Evolutionary conservation across 92 coral and sea anemone genomes (phyloP).

Genomic region (Actinernus sp.): DNA sequence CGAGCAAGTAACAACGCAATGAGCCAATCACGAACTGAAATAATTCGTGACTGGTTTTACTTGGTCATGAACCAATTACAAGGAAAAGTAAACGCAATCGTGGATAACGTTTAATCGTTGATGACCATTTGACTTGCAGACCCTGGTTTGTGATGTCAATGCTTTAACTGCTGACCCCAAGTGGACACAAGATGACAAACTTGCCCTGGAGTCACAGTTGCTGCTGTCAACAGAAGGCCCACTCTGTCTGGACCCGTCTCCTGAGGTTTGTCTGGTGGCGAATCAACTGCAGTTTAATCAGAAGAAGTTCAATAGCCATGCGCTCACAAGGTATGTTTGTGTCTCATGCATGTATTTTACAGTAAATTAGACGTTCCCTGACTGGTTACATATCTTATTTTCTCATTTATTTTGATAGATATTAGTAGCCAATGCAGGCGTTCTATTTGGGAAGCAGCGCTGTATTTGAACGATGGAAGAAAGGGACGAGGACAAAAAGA

Average conservation of each 20-base stretch:
- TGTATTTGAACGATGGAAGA: neutral
- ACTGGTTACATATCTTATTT: neutral
- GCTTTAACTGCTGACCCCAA: constrained; percentile 82
- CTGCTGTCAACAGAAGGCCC: constrained; percentile 96
- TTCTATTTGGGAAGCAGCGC: neutral
- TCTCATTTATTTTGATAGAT: neutral
- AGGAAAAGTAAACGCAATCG: no score
- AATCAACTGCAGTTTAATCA: constrained; percentile 93
- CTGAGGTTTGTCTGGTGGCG: constrained; percentile 81
- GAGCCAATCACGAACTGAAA: no score
- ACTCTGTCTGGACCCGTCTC: constrained; percentile 94
- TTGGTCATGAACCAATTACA: no score
- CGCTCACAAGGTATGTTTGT: constrained; percentile 67
- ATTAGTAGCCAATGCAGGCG: neutral
- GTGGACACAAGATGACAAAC: constrained; percentile 91
- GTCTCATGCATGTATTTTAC: neutral
- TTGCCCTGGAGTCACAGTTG: constrained; percentile 84
- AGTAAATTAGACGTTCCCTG: neutral
- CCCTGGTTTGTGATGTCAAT: constrained; percentile 98
- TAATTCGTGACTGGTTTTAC: no score
- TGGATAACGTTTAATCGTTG: no score
- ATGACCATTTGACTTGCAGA: constrained; percentile 70
- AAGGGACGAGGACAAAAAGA: neutral
- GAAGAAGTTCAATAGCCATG: constrained; percentile 83
- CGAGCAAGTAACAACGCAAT: no score